A percentile compares a stretch with the other conserved stretches of the same genome.
Conservation (phyloP, 2,888 invertebrate species). For the Drosophila meridiana region DNA sequence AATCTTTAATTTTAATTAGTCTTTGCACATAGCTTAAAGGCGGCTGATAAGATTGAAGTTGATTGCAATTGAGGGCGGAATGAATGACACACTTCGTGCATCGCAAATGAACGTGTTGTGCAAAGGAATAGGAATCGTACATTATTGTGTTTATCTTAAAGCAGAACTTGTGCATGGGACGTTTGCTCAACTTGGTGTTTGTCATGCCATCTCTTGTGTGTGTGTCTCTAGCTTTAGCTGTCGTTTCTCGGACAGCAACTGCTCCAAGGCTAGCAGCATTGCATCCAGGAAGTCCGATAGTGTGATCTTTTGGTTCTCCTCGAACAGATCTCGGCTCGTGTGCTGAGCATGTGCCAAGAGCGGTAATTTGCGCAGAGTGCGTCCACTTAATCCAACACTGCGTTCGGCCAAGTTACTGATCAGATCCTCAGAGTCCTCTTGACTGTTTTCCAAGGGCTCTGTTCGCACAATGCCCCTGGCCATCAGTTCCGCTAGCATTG, state of each 20-base stretch:
- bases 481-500: slow-evolving; percentile 93
- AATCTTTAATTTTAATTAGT: not conserved
- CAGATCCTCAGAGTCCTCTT: slow-evolving; percentile 56
- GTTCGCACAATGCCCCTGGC: slow-evolving; percentile 86
- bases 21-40: not conserved
- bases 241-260: slow-evolving; percentile 67
- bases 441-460: slow-evolving; percentile 46
- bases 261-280: slow-evolving; percentile 71
- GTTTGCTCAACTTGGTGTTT: not conserved
- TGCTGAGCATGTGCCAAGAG: slow-evolving; percentile 91
- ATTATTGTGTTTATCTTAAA: not conserved
- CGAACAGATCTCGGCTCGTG: slow-evolving; percentile 58
- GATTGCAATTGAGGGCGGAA: slow-evolving; percentile 41
- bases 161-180: not conserved
- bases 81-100: slow-evolving; percentile 41
- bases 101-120: slow-evolving; percentile 39
- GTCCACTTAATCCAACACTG: slow-evolving; percentile 92
- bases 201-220: not conserved
- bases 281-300: slow-evolving; percentile 74
- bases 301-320: slow-evolving; percentile 60
- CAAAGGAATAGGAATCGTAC: slow-evolving; percentile 4
- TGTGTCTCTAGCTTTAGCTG: slow-evolving; percentile 58
- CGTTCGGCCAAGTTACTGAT: slow-evolving; percentile 86
- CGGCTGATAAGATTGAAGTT: not conserved
- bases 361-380: slow-evolving; percentile 94